Conservation (phyloP, 2,113 vertebrate genomes). For the Eudyptes chrysolophus region DNA sequence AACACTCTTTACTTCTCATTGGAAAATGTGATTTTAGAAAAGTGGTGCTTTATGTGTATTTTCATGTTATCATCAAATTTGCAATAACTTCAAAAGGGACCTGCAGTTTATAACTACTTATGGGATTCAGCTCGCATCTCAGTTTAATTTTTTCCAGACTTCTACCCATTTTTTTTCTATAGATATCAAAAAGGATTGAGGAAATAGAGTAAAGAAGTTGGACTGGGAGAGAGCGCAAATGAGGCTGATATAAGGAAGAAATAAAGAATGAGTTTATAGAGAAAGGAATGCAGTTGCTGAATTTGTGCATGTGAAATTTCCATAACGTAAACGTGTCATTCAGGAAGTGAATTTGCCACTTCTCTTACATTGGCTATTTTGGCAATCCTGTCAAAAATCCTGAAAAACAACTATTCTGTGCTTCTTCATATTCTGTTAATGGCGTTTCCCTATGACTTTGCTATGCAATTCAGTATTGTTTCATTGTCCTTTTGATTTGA, state of each 20-base stretch:
- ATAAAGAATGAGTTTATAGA: background rate
- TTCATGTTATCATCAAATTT: background rate
- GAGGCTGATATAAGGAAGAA: background rate
- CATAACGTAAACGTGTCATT: background rate
- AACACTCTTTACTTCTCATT: background rate
- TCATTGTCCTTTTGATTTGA: background rate
- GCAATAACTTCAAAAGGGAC: background rate
- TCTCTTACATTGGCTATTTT: background rate
- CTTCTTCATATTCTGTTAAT: background rate
- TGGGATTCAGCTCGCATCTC: background rate
- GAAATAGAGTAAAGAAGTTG: background rate
- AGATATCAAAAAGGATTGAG: background rate
- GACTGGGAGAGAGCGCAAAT: background rate
- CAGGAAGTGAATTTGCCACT: background rate
- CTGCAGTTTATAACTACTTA: background rate
- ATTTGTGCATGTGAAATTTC: background rate
- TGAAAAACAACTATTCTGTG: background rate
- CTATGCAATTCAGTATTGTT: background rate
- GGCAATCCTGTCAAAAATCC: background rate
- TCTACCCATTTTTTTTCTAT: background rate
- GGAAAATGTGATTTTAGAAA: background rate
- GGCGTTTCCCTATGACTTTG: rapidly evolving
- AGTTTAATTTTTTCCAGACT: background rate
- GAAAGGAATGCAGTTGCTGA: background rate
- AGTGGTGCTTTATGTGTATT: background rate